Base-by-base conservation (phyloP, 2,797 vertebrate species). In the Astyanax mexicanus region DNA sequence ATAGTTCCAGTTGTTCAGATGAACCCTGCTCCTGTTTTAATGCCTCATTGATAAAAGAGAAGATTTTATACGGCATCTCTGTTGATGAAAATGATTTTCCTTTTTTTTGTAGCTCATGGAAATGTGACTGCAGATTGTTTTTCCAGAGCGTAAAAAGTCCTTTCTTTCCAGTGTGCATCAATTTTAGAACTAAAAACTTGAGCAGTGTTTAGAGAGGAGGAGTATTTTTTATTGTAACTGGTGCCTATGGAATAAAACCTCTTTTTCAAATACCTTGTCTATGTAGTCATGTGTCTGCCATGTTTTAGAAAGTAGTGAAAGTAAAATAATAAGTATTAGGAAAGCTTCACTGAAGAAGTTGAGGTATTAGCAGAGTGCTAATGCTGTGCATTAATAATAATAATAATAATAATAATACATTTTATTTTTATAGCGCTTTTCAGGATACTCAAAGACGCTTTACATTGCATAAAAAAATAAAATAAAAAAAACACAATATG, bases 1-100 rank as follows among this genome's bases (percentile, higher is more conserved):
- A 92, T 92, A 84, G 71, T 73, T 88, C 79, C 78, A 58, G 85
- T 86, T 85, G 79, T 91, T 80, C 79, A 81, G 72, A 79, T 86
- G 75, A 82, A 52, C 40, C 80, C 66, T 86, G 73, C 85, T 85
- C 81, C 74, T 78, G 75, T 32, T 78, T 84, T 84, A 84, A 84
- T 83, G 68, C 72, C 62, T 81, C 21, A 79, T 82, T 78, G 78
- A 17, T 74, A 40, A 78, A 84, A 80, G 82, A 51, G 52, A 57
- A 69, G 49, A 68, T 84, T 87, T 88, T 86, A 72, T 89, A 84
- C 54, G 81, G 78, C 72, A 78, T 76, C 75, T 69, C 52, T 83
- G 70, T 77, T 69, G 65, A 75, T 64, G 6, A 62, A n/a, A 78
- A 78, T 72, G 35, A 61, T 57, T 72, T 70, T 77, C 40, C 25